Percentiles rank a stretch among this genome's conserved stretches.
These are phyloP conservation scores for Sapajus apella DNA, from an alignment of 2,113 vertebrate species.

Conservation along the genomic window DNA sequence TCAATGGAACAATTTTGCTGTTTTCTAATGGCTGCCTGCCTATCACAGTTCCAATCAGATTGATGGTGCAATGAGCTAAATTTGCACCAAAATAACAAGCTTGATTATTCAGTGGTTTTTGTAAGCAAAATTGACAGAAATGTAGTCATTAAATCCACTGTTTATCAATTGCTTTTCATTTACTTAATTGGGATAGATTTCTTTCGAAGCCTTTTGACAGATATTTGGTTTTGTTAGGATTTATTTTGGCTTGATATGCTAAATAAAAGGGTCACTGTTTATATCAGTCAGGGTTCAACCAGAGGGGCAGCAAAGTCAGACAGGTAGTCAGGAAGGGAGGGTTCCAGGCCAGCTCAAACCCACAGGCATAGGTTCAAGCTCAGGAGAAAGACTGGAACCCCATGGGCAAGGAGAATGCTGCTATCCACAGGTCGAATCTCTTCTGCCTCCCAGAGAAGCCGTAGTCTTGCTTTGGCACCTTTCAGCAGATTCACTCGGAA, in stretches of 20 bases:
- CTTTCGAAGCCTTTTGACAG: not conserved
- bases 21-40: not conserved
- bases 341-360: not conserved
- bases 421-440: no score
- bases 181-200: not conserved
- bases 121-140: not conserved
- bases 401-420: no score
- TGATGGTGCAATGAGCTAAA: not conserved
- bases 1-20: not conserved
- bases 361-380: not conserved
- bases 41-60: not conserved
- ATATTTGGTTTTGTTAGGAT: not conserved
- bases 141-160: not conserved
- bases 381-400: not conserved
- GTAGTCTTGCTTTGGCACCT: not conserved
- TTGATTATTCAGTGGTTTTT: not conserved
- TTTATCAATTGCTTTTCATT: not conserved
- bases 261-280: not conserved
- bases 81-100: not conserved
- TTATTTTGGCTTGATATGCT: not conserved
- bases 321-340: not conserved
- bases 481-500: not conserved
- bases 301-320: not conserved
- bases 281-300: not conserved
- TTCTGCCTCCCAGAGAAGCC: not conserved